phyloP scores from a whole-genome alignment of 2,888 invertebrate species.

The Lycia hirtaria region DNA sequence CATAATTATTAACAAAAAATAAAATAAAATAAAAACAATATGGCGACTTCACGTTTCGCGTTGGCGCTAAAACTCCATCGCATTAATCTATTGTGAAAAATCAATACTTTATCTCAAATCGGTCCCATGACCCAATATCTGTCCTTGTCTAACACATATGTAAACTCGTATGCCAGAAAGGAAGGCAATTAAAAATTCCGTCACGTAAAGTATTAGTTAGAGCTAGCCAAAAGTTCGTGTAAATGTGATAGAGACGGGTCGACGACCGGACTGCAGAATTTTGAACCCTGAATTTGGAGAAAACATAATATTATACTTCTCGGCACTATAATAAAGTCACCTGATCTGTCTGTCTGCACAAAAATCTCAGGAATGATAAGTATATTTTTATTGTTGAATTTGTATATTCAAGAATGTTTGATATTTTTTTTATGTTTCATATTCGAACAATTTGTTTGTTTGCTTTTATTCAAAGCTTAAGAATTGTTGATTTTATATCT shows the following conservation, averaged over 20 bases:
- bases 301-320: neutral
- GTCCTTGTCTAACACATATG: slow-evolving; percentile 51
- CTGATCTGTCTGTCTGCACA: neutral
- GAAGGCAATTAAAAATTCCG: slow-evolving; percentile 73
- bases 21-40: too few species aligned
- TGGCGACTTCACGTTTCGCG: slow-evolving; percentile 25
- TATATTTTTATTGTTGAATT: neutral
- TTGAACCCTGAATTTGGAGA: slow-evolving; percentile 31
- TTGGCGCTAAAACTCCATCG: slow-evolving; percentile 20
- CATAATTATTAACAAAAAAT: too few species aligned
- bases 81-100: slow-evolving; percentile 42
- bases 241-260: slow-evolving; percentile 59
- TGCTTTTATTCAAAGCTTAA: too few species aligned
- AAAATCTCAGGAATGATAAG: neutral
- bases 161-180: slow-evolving; percentile 51
- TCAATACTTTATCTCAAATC: slow-evolving; percentile 36
- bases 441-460: too few species aligned
- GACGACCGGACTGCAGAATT: slow-evolving; percentile 61
- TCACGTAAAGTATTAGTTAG: slow-evolving; percentile 72
- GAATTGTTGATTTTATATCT: too few species aligned
- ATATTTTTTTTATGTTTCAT: too few species aligned
- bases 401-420: too few species aligned
- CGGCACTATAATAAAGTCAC: neutral
- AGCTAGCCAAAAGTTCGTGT: slow-evolving; percentile 70
- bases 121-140: slow-evolving; percentile 37